Conservation (phyloP, 2,797 vertebrate genomes). For the Gadopsis marmoratus region DNA sequence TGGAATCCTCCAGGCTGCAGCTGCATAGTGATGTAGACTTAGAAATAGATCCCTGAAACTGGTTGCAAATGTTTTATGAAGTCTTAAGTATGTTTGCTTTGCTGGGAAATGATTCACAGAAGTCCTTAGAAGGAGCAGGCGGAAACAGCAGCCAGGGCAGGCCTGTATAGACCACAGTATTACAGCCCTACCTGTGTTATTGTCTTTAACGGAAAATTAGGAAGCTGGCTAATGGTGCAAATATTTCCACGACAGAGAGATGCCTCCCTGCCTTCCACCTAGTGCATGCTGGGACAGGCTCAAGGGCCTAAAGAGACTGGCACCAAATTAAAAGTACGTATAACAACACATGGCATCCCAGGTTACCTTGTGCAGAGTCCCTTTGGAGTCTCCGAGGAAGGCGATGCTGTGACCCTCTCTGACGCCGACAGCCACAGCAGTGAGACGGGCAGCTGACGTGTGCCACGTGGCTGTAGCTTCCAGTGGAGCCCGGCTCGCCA, state of each 20-base stretch:
- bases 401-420: constrained; percentile 91
- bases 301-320: not conserved
- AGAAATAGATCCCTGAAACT: constrained; percentile 6
- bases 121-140: constrained; percentile 19
- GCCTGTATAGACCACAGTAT: constrained; percentile 23
- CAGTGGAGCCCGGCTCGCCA: constrained; percentile 91
- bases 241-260: constrained; percentile 17
- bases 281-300: constrained; percentile 15
- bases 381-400: constrained; percentile 94
- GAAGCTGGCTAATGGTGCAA: constrained; percentile 13
- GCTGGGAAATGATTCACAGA: constrained; percentile 32
- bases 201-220: constrained; percentile 14
- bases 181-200: constrained; percentile 5
- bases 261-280: constrained; percentile 18
- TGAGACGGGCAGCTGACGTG: constrained; percentile 86
- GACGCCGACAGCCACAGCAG: constrained; percentile 91
- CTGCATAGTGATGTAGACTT: constrained; percentile 21
- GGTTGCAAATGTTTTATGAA: constrained; percentile 26
- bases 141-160: constrained; percentile 5
- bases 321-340: not conserved
- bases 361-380: constrained; percentile 92
- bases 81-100: constrained; percentile 42
- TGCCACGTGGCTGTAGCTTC: constrained; percentile 86
- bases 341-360: not conserved
- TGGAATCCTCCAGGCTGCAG: constrained; percentile 49